phyloP scores from a whole-genome alignment of 1,140 invertebrate species.

The Hyles euphorbiae region DNA sequence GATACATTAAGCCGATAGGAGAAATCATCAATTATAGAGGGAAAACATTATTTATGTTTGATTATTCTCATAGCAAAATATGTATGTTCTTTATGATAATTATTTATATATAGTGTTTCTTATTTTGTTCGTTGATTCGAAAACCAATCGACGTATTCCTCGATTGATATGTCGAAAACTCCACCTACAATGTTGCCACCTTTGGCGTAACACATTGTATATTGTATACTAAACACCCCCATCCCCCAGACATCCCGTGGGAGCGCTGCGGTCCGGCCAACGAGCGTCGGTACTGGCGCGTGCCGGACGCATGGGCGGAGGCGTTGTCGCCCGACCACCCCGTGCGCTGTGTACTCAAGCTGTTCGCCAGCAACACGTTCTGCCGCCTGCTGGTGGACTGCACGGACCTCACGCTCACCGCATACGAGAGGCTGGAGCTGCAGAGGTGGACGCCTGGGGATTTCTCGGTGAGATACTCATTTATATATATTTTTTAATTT shows the following conservation, averaged over 20 bases:
- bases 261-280: constrained; percentile 78
- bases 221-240: too few relatives aligned
- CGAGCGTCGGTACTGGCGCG: constrained; percentile 77
- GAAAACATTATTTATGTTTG: too few relatives aligned
- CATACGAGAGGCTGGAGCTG: constrained; percentile 76
- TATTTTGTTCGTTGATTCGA: too few relatives aligned
- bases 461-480: constrained; percentile 74
- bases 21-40: too few relatives aligned
- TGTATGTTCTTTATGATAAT: too few relatives aligned
- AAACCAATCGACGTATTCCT: too few relatives aligned
- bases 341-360: constrained; percentile 29
- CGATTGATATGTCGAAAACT: too few relatives aligned
- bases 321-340: constrained; percentile 45
- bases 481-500: neutral
- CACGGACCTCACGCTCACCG: constrained; percentile 76
- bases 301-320: constrained; percentile 60
- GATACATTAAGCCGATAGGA: too few relatives aligned
- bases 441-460: constrained; percentile 81
- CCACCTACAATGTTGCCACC: too few relatives aligned
- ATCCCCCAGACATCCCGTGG: constrained; percentile 73
- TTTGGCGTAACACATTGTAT: too few relatives aligned
- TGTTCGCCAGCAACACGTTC: constrained; percentile 76
- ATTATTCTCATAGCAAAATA: too few relatives aligned
- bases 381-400: constrained; percentile 78
- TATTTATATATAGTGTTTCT: too few relatives aligned